A percentile compares a stretch with the other conserved stretches of the same genome.
Conservation (phyloP, 2,113 vertebrate genomes). For the Phoxinus phoxinus region DNA sequence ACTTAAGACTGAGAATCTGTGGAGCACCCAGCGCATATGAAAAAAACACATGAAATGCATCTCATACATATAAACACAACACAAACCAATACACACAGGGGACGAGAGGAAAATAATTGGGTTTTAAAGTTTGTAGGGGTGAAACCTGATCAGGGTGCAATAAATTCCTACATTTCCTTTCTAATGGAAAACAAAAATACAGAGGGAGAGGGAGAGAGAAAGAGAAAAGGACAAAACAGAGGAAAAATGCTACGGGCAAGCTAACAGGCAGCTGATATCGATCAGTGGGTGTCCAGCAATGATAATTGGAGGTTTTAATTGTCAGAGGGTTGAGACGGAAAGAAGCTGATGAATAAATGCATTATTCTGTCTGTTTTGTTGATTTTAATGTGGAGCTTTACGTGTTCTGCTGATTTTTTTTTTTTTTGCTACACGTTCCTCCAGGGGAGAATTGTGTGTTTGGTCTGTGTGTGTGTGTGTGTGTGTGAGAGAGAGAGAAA, state of each 20-base stretch:
- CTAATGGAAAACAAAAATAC: not conserved
- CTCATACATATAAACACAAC: conserved; percentile 18
- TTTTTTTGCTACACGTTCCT: not conserved
- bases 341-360: conserved; percentile 56
- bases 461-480: not conserved
- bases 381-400: conserved; percentile 45
- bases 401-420: conserved; percentile 26
- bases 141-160: conserved; percentile 24
- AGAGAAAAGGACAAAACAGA: not conserved
- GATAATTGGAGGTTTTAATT: conserved; percentile 45
- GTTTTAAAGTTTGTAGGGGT: conserved; percentile 2
- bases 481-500: not conserved
- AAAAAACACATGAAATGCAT: conserved; percentile 29
- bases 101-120: conserved; percentile 23
- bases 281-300: conserved; percentile 45
- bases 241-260: conserved; percentile 36
- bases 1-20: not conserved
- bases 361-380: conserved; percentile 33
- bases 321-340: conserved; percentile 38
- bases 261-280: conserved; percentile 47
- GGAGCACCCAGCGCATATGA: not conserved
- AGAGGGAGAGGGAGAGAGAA: not conserved
- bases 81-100: conserved; percentile 13
- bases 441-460: not conserved
- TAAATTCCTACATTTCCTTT: conserved; percentile 20